Evolutionary conservation across 2,797 vertebrate species (phyloP), one percentile per base, ranked within the genome.

Genomic region (Microcaecilia unicolor): DNA sequence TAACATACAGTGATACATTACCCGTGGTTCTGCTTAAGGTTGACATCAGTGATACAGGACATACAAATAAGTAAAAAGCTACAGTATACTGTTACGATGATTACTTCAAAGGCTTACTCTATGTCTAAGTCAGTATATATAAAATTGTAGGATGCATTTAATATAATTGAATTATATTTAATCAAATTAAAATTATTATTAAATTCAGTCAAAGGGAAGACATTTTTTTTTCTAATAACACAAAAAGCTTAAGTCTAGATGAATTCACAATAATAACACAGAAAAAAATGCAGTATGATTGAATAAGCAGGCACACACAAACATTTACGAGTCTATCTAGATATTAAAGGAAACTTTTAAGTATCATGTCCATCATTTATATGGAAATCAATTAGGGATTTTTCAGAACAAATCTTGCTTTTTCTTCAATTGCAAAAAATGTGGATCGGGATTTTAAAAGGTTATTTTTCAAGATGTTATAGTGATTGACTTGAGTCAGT

Each of bases 251-350:
- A 57, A 45, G 52, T 64, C 59, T 65, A 47, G 31, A 67, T 58
- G 72, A 70, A 26, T 66, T 72, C 61, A 69, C 72, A 67, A 64
- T 69, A 70, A 67, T 70, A 65, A 33, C 61, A 36, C 40, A 60
- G 48, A 47, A 54, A 38, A 51, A 31, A 30, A 25, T 22, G 14
- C 26, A 31, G 47, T 39, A 31, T 62, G 60, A 75, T 64, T 71
- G 56, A 56, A 58, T 59, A n/a, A 52, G 51, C 30, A n/a, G n/a
- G n/a, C n/a, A n/a, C n/a, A n/a, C n/a, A n/a, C n/a, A 58, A 56
- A 66, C 47, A 55, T 61, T 44, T 41, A 53, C 52, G 35, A 58
- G 39, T 58, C 43, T 44, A 42, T 35, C 25, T 49, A 47, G 56
- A 51, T 45, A 34, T 21, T 24, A 46, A 44, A 66, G 39, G 33